Evolutionary conservation across 2,113 vertebrate genomes (phyloP).

Genomic region (Motacilla alba): DNA sequence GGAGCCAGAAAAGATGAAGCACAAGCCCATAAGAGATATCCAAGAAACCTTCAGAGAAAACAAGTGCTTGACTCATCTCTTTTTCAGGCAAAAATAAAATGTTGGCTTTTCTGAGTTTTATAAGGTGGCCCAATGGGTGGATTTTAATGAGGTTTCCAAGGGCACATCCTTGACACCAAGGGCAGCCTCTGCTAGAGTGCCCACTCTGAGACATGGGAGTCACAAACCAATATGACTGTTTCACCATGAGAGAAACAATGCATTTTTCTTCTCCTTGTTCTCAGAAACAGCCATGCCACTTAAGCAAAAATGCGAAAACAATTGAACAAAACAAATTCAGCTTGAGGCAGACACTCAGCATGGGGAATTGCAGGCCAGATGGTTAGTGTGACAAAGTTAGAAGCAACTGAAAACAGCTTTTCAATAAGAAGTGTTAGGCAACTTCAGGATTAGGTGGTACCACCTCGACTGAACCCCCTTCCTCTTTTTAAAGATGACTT

Average conservation of each 20-base stretch:
- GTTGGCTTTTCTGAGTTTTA: neutral
- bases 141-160: neutral
- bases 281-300: neutral
- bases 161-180: neutral
- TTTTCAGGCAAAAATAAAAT: neutral
- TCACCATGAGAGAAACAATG: constrained; percentile 12
- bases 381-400: constrained; percentile 47
- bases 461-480: neutral
- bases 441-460: constrained; percentile 25
- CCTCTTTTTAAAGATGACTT: neutral
- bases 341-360: constrained; percentile 34
- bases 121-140: neutral
- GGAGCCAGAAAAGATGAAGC: neutral
- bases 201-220: neutral
- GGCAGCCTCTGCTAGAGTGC: neutral
- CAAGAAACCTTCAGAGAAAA: neutral
- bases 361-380: constrained; percentile 37
- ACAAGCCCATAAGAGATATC: neutral
- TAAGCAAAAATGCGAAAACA: constrained; percentile 27
- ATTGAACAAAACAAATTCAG: constrained; percentile 48
- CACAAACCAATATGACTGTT: neutral
- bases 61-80: neutral
- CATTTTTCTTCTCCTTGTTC: constrained; percentile 41
- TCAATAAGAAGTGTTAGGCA: constrained; percentile 24
- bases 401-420: constrained; percentile 20